Conservation (phyloP, 2,797 vertebrate species). For the Halcyon badia region DNA sequence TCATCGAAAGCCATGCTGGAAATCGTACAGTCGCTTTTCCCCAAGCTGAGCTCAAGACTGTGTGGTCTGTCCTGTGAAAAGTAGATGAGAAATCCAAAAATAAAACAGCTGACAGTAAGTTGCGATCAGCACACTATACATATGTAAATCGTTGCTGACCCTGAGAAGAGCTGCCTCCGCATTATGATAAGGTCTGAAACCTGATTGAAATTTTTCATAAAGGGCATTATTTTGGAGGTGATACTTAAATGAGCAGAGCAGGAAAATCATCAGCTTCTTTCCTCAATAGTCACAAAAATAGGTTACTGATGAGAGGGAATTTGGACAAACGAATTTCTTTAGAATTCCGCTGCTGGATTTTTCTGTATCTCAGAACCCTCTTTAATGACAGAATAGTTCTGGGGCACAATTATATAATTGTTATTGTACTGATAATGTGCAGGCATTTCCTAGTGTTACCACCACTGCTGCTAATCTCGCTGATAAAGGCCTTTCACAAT, state of each 20-base stretch:
- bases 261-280: constrained; percentile 16
- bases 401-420: constrained; percentile 9
- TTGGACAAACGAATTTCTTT: constrained; percentile 18
- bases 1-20: not conserved
- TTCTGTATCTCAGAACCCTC: not conserved
- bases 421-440: not conserved
- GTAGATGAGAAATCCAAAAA: constrained; percentile 69
- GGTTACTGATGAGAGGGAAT: not conserved
- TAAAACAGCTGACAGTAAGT: constrained; percentile 70
- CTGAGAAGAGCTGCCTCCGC: constrained; percentile 64
- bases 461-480: not conserved
- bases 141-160: constrained; percentile 67
- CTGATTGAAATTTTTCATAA: constrained; percentile 68
- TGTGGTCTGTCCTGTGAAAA: constrained; percentile 68
- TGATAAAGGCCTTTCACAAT: constrained; percentile 15
- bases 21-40: not conserved
- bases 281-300: constrained; percentile 8
- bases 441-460: not conserved
- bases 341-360: not conserved
- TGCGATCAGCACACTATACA: constrained; percentile 38
- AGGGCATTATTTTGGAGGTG: constrained; percentile 63
- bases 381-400: not conserved
- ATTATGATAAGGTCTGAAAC: constrained; percentile 64
- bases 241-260: constrained; percentile 46
- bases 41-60: constrained; percentile 47